These are phyloP conservation scores for Columbina picui DNA, from an alignment of 2,113 vertebrate species.

Conservation along the genomic window DNA sequence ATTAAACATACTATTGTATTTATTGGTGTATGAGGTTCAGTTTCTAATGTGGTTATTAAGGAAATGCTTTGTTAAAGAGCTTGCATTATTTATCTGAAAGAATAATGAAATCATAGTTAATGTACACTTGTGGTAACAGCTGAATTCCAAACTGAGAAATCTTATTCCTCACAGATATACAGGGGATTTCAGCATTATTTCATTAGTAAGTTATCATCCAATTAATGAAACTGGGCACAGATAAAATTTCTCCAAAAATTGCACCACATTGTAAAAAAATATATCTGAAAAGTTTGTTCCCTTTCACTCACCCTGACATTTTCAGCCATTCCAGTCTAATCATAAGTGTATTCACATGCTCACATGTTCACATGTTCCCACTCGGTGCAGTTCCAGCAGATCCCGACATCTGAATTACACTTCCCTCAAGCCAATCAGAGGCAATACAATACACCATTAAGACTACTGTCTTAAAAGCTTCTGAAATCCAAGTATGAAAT, in stretches of 20 bases:
- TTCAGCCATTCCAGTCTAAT: not conserved
- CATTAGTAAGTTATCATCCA: not conserved
- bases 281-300: not conserved
- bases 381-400: not conserved
- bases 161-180: not conserved
- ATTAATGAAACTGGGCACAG: not conserved
- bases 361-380: not conserved
- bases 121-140: not conserved
- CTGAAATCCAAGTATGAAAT: not conserved
- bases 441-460: not conserved
- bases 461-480: not conserved
- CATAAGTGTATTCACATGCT: not conserved
- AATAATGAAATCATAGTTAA: constrained; percentile 70
- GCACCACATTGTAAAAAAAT: fast-evolving
- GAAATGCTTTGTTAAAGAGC: constrained; percentile 69
- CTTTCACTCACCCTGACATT: not conserved
- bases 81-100: constrained; percentile 76
- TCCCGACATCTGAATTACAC: not conserved
- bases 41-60: constrained; percentile 55
- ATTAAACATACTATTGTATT: constrained; percentile 51
- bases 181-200: not conserved
- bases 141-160: constrained; percentile 39
- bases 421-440: not conserved
- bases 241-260: not conserved
- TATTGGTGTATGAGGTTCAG: constrained; percentile 11